phyloP scores from a whole-genome alignment of 2,113 vertebrate genomes.

The Seriola quinqueradiata region DNA sequence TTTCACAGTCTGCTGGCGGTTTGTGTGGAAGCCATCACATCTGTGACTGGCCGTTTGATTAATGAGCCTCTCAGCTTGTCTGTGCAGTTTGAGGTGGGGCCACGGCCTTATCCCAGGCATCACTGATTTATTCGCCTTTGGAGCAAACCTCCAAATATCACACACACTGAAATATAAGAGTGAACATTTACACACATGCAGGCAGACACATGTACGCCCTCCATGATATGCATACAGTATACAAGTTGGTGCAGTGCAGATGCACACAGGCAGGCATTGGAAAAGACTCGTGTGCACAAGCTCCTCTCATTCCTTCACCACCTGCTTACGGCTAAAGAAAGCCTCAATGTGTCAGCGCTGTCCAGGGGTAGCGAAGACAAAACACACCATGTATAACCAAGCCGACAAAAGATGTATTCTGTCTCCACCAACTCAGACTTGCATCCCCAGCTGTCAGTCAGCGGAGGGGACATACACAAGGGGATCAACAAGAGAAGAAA shows the following conservation, averaged over 20 bases:
- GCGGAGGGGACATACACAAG: conserved; percentile 70
- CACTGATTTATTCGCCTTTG: conserved; percentile 91
- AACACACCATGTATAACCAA: conserved; percentile 89
- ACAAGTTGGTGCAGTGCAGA: conserved; percentile 66
- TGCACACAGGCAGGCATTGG: conserved; percentile 36
- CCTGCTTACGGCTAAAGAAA: conserved; percentile 93
- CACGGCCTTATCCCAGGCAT: conserved; percentile 93
- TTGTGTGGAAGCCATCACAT: conserved; percentile 96
- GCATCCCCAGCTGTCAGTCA: conserved; percentile 79
- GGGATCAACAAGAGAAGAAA: conserved; percentile 79
- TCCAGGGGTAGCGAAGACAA: conserved; percentile 78
- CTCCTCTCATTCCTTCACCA: conserved; percentile 73
- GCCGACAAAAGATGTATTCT: conserved; percentile 93
- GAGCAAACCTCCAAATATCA: conserved; percentile 87
- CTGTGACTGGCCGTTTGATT: conserved; percentile 96
- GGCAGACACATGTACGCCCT: conserved; percentile 70
- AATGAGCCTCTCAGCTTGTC: conserved; percentile 97
- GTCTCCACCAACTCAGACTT: conserved; percentile 88
- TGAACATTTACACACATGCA: conserved; percentile 68
- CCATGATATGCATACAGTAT: conserved; percentile 64
- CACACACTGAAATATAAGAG: conserved; percentile 67
- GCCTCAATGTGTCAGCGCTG: conserved; percentile 92
- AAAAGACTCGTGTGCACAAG: conserved; percentile 46
- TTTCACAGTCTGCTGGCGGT: conserved; percentile 98
- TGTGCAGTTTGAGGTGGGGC: conserved; percentile 91